Evolutionary conservation across 35 echinoderm and acorn worm genomes (phyloP).

Genomic region (Hemicentrotus pulcherrimus): DNA sequence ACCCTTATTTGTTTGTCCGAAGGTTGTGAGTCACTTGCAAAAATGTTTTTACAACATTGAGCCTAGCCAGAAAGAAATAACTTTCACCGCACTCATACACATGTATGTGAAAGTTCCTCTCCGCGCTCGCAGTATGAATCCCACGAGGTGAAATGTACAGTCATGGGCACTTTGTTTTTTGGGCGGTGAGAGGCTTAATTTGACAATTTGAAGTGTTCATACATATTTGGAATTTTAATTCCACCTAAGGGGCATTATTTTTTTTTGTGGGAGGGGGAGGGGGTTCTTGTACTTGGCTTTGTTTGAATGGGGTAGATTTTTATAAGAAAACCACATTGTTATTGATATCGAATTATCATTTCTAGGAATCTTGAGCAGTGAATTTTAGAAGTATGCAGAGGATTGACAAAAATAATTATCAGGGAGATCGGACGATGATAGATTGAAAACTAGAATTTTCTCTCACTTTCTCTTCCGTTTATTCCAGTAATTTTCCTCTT

Average conservation of each 20-base stretch:
- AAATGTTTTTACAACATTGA: conserved; percentile 3
- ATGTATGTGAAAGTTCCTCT: no score
- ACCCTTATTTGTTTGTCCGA: not conserved
- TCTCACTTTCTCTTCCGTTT: no score
- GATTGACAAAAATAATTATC: not conserved
- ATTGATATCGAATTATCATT: conserved; percentile 3
- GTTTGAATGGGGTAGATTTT: not conserved
- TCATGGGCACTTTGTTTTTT: not conserved
- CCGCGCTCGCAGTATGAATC: no score
- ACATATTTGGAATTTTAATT: not conserved
- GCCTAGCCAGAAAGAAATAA: not conserved
- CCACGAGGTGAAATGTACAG: not conserved
- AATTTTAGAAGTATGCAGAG: not conserved
- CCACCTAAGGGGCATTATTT: not conserved
- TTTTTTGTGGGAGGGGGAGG: not conserved
- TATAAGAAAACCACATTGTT: not conserved
- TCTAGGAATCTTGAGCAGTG: not conserved
- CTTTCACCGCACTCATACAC: not conserved
- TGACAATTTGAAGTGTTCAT: not conserved
- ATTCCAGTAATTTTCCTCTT: no score
- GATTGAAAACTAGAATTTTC: not conserved
- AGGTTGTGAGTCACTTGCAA: not conserved
- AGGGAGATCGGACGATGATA: not conserved
- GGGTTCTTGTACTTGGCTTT: no score
- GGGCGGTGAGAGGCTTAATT: not conserved